Conservation (phyloP, 1,140 invertebrate genomes). For the Papilio glaucus region DNA sequence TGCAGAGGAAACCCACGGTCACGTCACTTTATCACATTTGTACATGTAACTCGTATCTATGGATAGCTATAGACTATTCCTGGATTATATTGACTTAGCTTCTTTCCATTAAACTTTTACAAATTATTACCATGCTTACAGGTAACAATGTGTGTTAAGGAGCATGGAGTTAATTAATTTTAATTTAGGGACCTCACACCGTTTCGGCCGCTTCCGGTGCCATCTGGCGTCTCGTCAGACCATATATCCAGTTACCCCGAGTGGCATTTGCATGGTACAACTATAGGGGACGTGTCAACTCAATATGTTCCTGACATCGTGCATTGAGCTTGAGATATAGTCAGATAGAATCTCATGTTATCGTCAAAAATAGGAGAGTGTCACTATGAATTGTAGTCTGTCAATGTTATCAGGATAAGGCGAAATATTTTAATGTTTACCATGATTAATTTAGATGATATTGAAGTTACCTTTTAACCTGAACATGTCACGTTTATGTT, state of each 20-base stretch:
- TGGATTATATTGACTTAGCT: too few species aligned
- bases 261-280: conserved; percentile 12
- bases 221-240: neutral
- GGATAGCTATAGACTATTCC: too few species aligned
- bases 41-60: too few species aligned
- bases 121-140: too few species aligned
- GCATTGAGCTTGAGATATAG: too few species aligned
- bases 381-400: too few species aligned
- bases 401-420: too few species aligned
- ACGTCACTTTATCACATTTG: too few species aligned
- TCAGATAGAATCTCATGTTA: neutral
- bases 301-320: neutral
- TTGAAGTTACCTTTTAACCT: neutral
- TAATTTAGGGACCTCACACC: conserved; percentile 13
- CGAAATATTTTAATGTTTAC: too few species aligned
- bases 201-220: neutral
- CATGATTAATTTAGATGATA: neutral
- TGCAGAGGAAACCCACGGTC: too few species aligned
- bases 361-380: too few species aligned
- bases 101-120: too few species aligned
- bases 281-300: neutral
- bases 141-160: neutral
- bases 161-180: neutral
- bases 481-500: neutral
- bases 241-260: conserved; percentile 9